Percentiles rank a stretch among this genome's conserved stretches.
These are phyloP conservation scores for Saccostrea glomerata DNA, from an alignment of 1,140 invertebrate genomes.

Conservation along the genomic window DNA sequence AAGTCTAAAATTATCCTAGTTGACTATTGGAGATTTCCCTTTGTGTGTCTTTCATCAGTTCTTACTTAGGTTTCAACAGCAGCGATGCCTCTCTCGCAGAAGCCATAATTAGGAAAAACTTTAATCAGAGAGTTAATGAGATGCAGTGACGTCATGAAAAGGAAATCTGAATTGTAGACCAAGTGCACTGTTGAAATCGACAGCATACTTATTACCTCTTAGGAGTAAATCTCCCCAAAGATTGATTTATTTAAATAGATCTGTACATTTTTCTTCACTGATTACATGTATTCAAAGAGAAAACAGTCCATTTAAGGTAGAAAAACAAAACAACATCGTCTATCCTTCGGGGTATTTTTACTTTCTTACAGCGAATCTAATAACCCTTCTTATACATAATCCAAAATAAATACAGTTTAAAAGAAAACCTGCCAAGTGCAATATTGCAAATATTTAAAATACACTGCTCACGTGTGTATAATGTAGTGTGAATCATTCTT, in stretches of 20 bases:
- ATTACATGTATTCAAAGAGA: slow-evolving; percentile 12
- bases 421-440: not conserved
- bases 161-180: not conserved
- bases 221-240: not conserved
- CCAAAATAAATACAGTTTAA: not conserved
- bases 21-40: not conserved
- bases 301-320: not conserved
- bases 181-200: not conserved
- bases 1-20: not conserved
- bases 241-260: not conserved
- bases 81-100: not conserved
- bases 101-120: not conserved
- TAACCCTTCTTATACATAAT: not conserved
- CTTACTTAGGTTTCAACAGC: slow-evolving; percentile 21
- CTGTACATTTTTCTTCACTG: not conserved
- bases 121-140: not conserved
- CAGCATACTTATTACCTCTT: not conserved
- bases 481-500: not conserved
- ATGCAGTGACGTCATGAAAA: slow-evolving; percentile 1
- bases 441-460: not conserved
- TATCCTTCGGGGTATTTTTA: not conserved
- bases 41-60: not conserved
- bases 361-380: not conserved
- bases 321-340: not conserved
- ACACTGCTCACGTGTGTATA: not conserved